Base-by-base conservation (phyloP, 2,888 invertebrate genomes). In the Synanthedon andrenaeformis region DNA sequence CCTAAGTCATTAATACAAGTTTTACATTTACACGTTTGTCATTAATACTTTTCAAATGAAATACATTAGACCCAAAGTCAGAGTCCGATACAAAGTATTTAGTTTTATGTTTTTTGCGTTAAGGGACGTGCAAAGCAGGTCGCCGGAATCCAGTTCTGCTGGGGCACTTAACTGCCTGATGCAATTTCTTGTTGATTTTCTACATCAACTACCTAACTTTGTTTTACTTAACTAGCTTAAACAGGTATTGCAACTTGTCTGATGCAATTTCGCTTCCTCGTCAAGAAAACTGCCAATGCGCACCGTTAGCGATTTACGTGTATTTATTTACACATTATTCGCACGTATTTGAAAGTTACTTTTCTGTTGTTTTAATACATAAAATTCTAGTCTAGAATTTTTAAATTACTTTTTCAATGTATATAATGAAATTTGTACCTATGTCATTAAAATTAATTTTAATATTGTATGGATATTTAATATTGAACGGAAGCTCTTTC, bases 111-210 rank as follows among this genome's bases (percentile, higher is more conserved):
- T 45, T 42, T 45, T 45, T 45, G 45, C 45, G 45, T 4, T 13
- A 45, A 45, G 12, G 13, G 45, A 45, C 45, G 45, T 45, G 14
- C 45, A 10, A 35, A 45, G 45, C 14, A n/a, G 45, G 14, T 14
- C 13, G 45, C 6, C 14, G 14, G 45, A 45, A 45, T 45, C 45
- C 45, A 45, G 45, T 45, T 45, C 8, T 45, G 45, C 14, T n/a
- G 14, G 55, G 56, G 56, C 57, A 59, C 62, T 65, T 63, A 62
- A 55, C 53, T 62, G 57, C 62, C 70, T 76, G 78, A 78, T 76
- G 78, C 74, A 80, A 80, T 69, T 69, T 65, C 58, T 57, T 58
- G 58, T 55, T 59, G 61, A 14, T 45, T 35, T 35, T 13, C 35
- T 45, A 45, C 45, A 45, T 45, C 45, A 45, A 45, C 45, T 45